These are phyloP conservation scores for Antheraea yamamai DNA, from an alignment of 2,888 invertebrate genomes.

Conservation along the genomic window DNA sequence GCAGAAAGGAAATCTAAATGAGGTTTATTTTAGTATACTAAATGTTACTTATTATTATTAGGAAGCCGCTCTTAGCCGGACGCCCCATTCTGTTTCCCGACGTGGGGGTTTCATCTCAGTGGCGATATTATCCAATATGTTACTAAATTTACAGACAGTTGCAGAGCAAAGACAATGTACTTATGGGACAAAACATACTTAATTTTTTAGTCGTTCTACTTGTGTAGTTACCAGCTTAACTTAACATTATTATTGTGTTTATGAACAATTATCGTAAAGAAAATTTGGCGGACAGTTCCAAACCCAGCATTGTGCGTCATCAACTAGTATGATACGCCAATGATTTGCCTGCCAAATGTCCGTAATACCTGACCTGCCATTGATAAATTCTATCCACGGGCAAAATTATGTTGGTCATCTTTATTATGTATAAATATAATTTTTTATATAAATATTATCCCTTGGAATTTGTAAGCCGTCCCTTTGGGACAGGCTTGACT, in stretches of 20 bases:
- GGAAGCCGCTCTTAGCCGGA: no score
- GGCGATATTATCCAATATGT: not conserved
- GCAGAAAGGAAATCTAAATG: no score
- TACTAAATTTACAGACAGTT: not conserved
- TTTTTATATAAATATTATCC: not conserved
- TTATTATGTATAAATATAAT: not conserved
- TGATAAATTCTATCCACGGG: not conserved
- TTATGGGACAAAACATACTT: not conserved
- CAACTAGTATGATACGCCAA: not conserved
- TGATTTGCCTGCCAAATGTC: conserved; percentile 2
- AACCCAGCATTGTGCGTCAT: not conserved
- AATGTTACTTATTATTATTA: no score
- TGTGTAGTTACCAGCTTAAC: not conserved
- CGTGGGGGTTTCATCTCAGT: not conserved
- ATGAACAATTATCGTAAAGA: not conserved
- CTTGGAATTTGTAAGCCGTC: not conserved
- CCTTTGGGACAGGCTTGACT: not conserved
- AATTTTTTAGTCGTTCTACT: not conserved
- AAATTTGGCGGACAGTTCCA: conserved; percentile 5
- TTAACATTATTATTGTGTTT: not conserved
- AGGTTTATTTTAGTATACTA: no score
- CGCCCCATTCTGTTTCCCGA: not conserved
- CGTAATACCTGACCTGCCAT: conserved; percentile 7
- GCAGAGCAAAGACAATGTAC: not conserved
- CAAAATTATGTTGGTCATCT: not conserved